phyloP scores from a whole-genome alignment of 2,113 vertebrate genomes.

The Arenaria interpres region DNA sequence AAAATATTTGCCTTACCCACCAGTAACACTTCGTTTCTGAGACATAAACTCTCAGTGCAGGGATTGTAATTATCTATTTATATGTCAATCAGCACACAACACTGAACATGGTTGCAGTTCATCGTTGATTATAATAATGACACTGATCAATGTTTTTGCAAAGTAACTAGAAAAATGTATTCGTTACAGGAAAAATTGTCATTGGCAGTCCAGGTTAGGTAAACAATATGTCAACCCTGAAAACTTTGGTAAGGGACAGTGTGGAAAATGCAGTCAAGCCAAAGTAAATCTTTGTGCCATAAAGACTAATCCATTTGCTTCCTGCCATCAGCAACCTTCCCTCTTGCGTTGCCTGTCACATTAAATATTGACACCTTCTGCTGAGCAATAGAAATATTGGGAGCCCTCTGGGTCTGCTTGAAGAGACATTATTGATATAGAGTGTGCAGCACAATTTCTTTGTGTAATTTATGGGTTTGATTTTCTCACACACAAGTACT shows the following conservation, averaged over 20 bases:
- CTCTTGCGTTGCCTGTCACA: neutral
- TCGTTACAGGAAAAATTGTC: neutral
- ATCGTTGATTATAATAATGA: accelerated
- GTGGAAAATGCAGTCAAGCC: neutral
- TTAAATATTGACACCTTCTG: constrained; percentile 7
- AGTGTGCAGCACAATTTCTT: neutral
- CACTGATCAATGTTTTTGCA: neutral
- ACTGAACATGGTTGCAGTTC: neutral
- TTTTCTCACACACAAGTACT: neutral
- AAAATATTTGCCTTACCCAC: neutral
- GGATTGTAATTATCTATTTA: neutral
- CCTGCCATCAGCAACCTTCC: neutral
- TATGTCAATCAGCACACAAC: neutral
- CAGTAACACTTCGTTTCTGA: neutral
- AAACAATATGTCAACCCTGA: neutral
- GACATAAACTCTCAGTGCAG: neutral
- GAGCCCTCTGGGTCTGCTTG: neutral
- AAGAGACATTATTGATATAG: neutral
- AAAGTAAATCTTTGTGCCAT: neutral
- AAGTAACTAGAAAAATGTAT: neutral
- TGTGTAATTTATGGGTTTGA: neutral
- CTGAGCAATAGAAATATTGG: neutral
- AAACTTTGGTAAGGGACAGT: neutral
- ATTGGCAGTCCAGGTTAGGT: neutral
- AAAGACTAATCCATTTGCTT: neutral